Conservation (phyloP, 2,797 vertebrate genomes). For the Sebastes iracundus region DNA sequence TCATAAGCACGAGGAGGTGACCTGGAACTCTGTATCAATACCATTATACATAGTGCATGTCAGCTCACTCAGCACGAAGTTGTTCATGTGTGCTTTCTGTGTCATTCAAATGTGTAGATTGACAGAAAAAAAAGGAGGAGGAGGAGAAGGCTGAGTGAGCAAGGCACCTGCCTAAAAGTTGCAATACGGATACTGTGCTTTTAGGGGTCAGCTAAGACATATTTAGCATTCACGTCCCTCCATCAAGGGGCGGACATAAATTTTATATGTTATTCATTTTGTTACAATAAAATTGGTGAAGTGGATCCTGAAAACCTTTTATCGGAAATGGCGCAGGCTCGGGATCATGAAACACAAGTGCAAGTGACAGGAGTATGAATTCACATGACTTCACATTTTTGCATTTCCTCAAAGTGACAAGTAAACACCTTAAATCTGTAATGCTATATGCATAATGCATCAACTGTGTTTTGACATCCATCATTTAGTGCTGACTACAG, state of each 20-base stretch:
- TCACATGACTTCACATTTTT: constrained; percentile 97
- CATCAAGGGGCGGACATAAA: constrained; percentile 83
- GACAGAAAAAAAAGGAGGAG: constrained; percentile 38
- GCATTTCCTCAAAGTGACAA: constrained; percentile 99
- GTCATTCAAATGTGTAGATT: constrained; percentile 54
- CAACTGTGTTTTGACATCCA: constrained; percentile 98
- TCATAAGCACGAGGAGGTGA: constrained; percentile 22
- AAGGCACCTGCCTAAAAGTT: constrained; percentile 63
- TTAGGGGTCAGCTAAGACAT: constrained; percentile 83
- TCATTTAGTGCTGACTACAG: constrained; percentile 97
- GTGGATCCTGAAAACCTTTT: constrained; percentile 93
- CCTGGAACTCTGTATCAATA: constrained; percentile 41
- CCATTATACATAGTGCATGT: constrained; percentile 62
- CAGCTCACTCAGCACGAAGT: constrained; percentile 54
- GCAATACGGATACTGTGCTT: constrained; percentile 71
- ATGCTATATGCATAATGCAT: constrained; percentile 99
- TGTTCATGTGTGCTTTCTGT: constrained; percentile 51
- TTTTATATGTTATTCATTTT: constrained; percentile 90
- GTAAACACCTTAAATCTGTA: constrained; percentile 99
- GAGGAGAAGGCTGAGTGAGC: constrained; percentile 48
- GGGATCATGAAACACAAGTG: constrained; percentile 90
- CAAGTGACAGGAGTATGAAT: constrained; percentile 93
- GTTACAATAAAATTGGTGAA: constrained; percentile 84
- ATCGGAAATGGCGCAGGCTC: constrained; percentile 88
- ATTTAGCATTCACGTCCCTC: constrained; percentile 83